A percentile compares a stretch with the other conserved stretches of the same genome.
Conservation (phyloP, 2,113 vertebrate species). For the Lagopus leucura region DNA sequence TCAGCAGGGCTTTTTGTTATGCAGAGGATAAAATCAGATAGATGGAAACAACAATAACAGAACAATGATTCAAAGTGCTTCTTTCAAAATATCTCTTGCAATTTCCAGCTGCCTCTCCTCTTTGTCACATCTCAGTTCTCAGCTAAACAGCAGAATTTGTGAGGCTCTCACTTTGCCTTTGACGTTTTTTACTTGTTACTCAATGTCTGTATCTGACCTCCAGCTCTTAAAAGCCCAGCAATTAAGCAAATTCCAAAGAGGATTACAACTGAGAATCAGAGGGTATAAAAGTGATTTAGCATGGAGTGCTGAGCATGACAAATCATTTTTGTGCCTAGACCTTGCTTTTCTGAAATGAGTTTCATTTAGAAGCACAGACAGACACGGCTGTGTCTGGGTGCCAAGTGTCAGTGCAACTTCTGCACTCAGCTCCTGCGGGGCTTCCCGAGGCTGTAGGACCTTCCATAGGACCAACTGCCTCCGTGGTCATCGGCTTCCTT, state of each 20-base stretch:
- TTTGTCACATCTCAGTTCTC: background rate
- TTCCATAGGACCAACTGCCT: background rate
- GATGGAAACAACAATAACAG: background rate
- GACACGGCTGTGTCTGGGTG: background rate
- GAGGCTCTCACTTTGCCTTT: background rate
- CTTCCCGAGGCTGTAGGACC: background rate
- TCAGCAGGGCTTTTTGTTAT: background rate
- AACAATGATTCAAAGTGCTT: background rate
- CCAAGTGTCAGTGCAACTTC: background rate
- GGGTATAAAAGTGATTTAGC: slow-evolving; percentile 47
- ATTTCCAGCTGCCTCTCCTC: slow-evolving; percentile 19
- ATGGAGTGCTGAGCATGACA: slow-evolving; percentile 39
- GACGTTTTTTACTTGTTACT: background rate
- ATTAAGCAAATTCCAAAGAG: slow-evolving; percentile 29
- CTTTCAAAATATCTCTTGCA: background rate
- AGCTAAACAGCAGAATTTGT: background rate
- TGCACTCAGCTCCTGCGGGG: background rate
- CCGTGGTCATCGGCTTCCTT: background rate
- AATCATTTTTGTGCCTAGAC: slow-evolving; percentile 25
- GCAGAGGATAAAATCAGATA: background rate
- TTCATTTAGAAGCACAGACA: background rate
- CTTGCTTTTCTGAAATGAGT: background rate
- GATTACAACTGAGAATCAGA: slow-evolving; percentile 45
- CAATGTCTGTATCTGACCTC: background rate
- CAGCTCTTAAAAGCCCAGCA: slow-evolving; percentile 5